These are phyloP conservation scores for Drosophila fuyamai DNA, from an alignment of 1,140 invertebrate species.

Conservation along the genomic window DNA sequence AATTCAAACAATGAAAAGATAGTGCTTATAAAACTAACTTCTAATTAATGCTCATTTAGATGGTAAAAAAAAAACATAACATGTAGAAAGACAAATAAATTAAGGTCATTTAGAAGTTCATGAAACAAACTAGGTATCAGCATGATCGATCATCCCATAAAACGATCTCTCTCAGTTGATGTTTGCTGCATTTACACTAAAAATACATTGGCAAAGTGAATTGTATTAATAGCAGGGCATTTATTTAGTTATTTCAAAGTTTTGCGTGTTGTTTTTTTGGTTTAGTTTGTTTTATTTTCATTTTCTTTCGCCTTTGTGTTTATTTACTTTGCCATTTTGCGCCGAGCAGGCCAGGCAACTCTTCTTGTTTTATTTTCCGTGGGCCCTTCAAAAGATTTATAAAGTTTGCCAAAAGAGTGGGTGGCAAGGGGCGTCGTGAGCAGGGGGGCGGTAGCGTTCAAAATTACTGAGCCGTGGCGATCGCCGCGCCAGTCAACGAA, in stretches of 20 bases:
- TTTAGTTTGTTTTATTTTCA: slow-evolving; percentile 46
- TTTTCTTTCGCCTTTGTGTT: slow-evolving; percentile 70
- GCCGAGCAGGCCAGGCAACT: slow-evolving; percentile 43
- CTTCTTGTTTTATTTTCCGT: slow-evolving; percentile 22
- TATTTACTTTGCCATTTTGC: slow-evolving; percentile 80
- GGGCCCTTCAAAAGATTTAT: slow-evolving; percentile 80
- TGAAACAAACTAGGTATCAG: slow-evolving; percentile 37
- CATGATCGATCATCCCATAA: slow-evolving; percentile 3
- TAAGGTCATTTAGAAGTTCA: too few species aligned
- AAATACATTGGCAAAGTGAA: slow-evolving; percentile 83
- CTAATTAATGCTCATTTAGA: too few species aligned
- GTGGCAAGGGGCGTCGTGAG: not conserved
- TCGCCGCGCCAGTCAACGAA: slow-evolving; percentile 66
- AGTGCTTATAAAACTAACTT: too few species aligned
- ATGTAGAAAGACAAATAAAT: too few species aligned
- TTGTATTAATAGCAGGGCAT: slow-evolving; percentile 83
- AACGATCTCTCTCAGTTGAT: slow-evolving; percentile 49
- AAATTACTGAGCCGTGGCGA: slow-evolving; percentile 80
- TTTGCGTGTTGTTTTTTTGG: slow-evolving; percentile 49
- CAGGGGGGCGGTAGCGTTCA: slow-evolving; percentile 32
- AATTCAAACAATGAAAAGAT: too few species aligned
- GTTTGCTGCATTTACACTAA: slow-evolving; percentile 69
- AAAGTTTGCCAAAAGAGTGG: slow-evolving; percentile 59
- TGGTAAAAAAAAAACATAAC: too few species aligned
- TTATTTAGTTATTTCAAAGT: slow-evolving; percentile 79